phyloP scores from a whole-genome alignment of 1,140 invertebrate species.

The Hetaerina americana region DNA sequence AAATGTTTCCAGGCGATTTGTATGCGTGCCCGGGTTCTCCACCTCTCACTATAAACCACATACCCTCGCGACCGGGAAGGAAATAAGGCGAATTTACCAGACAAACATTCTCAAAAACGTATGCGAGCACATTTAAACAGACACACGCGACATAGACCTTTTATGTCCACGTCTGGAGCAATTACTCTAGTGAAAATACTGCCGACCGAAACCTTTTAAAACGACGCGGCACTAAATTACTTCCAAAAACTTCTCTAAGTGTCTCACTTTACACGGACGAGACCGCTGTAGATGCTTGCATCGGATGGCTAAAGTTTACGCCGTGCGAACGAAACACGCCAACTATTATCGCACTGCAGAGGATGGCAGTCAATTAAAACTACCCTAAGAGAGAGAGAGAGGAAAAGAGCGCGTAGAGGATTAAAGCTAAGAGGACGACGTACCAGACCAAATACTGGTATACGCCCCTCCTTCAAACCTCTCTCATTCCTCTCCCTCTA shows the following conservation, averaged over 20 bases:
- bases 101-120: neutral
- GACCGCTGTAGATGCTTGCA: neutral
- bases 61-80: neutral
- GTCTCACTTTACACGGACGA: neutral
- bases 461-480: too few relatives aligned
- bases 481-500: too few relatives aligned
- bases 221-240: neutral
- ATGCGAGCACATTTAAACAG: too few relatives aligned
- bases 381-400: neutral
- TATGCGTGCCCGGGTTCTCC: neutral
- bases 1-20: neutral
- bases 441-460: too few relatives aligned
- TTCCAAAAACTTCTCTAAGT: neutral
- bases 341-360: neutral
- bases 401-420: too few relatives aligned
- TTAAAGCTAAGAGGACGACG: too few relatives aligned
- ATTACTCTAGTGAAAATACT: neutral
- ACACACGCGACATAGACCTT: too few relatives aligned
- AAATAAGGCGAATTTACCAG: neutral
- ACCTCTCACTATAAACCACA: neutral
- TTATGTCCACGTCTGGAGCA: neutral
- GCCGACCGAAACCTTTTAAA: neutral
- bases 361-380: neutral
- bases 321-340: neutral
- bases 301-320: neutral